Evolutionary conservation across 2,888 invertebrate genomes (phyloP).

Genomic region (Geophilus truncorum): DNA sequence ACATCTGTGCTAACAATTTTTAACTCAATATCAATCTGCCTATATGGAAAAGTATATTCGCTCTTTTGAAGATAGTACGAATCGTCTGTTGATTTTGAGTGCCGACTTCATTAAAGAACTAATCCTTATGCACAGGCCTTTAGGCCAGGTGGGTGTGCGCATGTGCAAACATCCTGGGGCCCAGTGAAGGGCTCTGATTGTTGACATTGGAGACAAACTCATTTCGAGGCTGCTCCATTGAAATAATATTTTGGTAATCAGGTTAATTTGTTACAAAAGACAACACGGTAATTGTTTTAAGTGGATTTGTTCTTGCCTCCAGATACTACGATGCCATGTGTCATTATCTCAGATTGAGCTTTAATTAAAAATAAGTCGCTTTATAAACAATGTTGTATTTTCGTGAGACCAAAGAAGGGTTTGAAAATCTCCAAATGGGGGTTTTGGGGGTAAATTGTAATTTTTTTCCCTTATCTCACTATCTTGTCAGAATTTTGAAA

Average conservation of each 20-base stretch:
- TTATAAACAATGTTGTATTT: not conserved
- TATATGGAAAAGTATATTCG: not conserved
- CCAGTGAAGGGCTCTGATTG: slow-evolving; percentile 28
- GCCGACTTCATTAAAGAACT: slow-evolving; percentile 27
- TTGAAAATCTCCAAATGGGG: too few species aligned
- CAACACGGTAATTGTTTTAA: slow-evolving; percentile 32
- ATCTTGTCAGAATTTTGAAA: too few species aligned
- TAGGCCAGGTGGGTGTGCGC: slow-evolving; percentile 21
- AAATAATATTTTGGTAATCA: slow-evolving; percentile 33
- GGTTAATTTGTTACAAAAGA: slow-evolving; percentile 34
- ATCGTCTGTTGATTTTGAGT: slow-evolving; percentile 16
- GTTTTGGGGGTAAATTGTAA: too few species aligned
- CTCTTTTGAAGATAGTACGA: slow-evolving; percentile 4
- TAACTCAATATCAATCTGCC: slow-evolving; percentile 22
- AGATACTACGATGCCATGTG: not conserved
- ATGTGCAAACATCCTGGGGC: slow-evolving; percentile 18
- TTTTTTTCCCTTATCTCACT: too few species aligned
- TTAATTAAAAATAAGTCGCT: slow-evolving; percentile 14
- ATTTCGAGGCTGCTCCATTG: slow-evolving; percentile 27
- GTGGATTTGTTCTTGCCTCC: slow-evolving; percentile 30
- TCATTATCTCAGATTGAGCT: slow-evolving; percentile 7
- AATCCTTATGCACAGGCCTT: slow-evolving; percentile 17
- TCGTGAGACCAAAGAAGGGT: too few species aligned
- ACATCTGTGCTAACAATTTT: not conserved
- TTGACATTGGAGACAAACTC: slow-evolving; percentile 28